Evolutionary conservation across 1,140 invertebrate genomes (phyloP).

Genomic region (Meteorus sp.): DNA sequence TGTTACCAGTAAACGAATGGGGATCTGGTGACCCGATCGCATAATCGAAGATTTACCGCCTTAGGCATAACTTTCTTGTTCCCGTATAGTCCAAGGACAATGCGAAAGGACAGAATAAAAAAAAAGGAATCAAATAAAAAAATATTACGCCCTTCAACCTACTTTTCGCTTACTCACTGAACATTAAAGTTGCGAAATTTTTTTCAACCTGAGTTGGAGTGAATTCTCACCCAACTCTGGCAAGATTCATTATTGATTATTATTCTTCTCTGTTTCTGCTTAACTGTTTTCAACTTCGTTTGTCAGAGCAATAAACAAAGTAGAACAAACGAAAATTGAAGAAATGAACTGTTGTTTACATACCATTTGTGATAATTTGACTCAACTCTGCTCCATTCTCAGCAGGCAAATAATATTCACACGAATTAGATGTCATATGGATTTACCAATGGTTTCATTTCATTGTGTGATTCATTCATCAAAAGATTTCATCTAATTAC

Average conservation of each 20-base stretch:
- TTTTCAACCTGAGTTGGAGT: no score
- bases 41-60: constrained; percentile 17
- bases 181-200: no score
- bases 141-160: no score
- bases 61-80: constrained; percentile 23
- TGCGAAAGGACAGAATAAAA: background rate
- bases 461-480: no score
- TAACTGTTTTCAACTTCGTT: no score
- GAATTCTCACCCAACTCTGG: no score
- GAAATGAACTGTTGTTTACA: background rate
- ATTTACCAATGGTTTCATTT: constrained; percentile 6
- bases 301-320: background rate
- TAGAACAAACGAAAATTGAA: background rate
- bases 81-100: constrained; percentile 4
- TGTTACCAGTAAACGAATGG: background rate
- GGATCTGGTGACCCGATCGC: background rate
- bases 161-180: no score
- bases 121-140: no score
- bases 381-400: constrained; percentile 22
- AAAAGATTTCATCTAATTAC: no score
- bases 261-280: no score
- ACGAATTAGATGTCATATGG: constrained; percentile 29
- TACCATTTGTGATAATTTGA: constrained; percentile 23
- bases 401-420: constrained; percentile 19
- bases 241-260: no score